Conservation (phyloP, 2,888 invertebrate genomes). For the Eudemis profundana region DNA sequence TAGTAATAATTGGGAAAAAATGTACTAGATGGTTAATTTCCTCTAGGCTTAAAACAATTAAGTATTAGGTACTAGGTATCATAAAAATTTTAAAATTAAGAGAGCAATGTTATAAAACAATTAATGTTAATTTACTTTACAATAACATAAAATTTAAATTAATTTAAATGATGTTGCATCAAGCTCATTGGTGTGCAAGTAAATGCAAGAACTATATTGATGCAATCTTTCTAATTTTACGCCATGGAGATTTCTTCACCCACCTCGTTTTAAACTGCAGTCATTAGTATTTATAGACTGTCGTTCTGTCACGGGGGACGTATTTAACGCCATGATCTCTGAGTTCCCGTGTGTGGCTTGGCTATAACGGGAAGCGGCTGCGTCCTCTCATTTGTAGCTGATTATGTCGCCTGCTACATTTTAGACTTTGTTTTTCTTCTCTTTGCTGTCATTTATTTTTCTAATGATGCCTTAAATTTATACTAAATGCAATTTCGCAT, state of each 20-base stretch:
- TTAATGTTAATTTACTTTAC: too few species aligned
- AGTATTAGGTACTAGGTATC: too few species aligned
- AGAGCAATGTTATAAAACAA: too few species aligned
- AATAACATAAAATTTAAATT: too few species aligned
- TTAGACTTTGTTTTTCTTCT: background rate
- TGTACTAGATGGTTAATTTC: too few species aligned
- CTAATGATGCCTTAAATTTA: background rate
- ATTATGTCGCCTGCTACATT: constrained; percentile 17
- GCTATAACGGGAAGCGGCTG: constrained; percentile 4
- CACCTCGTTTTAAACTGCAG: constrained; percentile 9
- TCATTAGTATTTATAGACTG: constrained; percentile 28
- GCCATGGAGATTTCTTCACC: background rate
- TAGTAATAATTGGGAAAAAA: too few species aligned
- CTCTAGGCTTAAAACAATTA: too few species aligned
- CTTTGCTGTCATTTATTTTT: background rate
- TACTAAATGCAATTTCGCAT: background rate
- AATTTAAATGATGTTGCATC: too few species aligned
- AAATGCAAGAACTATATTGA: too few species aligned
- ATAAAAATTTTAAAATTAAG: background rate
- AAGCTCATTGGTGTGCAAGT: too few species aligned
- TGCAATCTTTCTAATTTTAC: constrained; percentile 1
- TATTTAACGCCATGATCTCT: background rate
- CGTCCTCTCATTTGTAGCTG: constrained; percentile 24
- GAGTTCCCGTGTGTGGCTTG: constrained; percentile 10
- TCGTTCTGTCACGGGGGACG: constrained; percentile 7